These are phyloP conservation scores for Lamellibrachia satsuma DNA, from an alignment of 2,888 invertebrate species.

Conservation along the genomic window DNA sequence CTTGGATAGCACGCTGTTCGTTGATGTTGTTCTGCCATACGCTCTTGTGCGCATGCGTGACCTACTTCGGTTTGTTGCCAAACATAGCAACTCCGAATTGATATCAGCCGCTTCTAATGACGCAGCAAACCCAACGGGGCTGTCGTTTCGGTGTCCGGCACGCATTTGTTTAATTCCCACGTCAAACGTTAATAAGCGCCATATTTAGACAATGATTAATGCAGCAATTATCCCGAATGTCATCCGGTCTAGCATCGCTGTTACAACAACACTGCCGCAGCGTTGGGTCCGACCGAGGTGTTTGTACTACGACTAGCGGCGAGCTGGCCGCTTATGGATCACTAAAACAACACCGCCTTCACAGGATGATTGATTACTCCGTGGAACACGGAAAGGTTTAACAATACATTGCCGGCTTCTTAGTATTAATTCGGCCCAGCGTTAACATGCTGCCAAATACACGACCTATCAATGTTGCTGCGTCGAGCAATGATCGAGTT, in stretches of 20 bases:
- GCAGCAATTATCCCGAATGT: conserved; percentile 1
- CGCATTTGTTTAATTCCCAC: neutral
- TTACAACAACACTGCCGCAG: neutral
- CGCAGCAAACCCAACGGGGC: neutral
- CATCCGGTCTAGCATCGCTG: neutral
- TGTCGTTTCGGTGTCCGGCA: neutral
- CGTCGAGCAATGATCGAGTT: neutral
- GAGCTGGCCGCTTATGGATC: neutral
- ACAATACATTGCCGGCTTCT: neutral
- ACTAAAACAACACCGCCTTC: neutral
- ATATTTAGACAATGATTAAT: conserved; percentile 11
- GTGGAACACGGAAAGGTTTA: neutral
- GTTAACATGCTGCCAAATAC: neutral
- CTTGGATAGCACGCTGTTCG: no score
- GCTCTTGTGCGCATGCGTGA: no score
- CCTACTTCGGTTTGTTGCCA: no score
- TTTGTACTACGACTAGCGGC: neutral
- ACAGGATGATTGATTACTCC: neutral
- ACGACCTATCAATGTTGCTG: neutral
- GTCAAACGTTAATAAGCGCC: neutral
- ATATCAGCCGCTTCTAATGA: no score
- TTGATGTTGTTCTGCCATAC: no score
- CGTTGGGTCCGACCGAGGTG: neutral
- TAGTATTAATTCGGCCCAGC: conserved; percentile 3
- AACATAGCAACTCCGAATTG: no score